These are phyloP conservation scores for Metacarcinus magister DNA, from an alignment of 2,888 invertebrate genomes.

Conservation along the genomic window DNA sequence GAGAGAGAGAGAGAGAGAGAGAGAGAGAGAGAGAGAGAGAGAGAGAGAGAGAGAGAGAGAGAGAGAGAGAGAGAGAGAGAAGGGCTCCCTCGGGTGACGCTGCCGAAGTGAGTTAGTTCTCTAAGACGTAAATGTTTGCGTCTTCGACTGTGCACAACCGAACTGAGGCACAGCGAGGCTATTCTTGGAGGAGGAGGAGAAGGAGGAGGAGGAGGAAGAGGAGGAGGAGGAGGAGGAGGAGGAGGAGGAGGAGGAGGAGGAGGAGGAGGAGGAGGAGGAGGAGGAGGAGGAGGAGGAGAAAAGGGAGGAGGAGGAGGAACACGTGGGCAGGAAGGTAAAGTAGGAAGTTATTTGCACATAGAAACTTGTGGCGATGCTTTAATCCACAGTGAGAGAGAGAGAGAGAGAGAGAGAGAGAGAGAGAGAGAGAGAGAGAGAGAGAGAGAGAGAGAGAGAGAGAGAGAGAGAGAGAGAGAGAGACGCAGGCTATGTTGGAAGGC, in stretches of 20 bases:
- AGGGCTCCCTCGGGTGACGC: too few relatives aligned
- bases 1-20: conserved; percentile 18
- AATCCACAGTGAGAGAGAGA: too few relatives aligned
- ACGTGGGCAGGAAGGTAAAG: conserved; percentile 10
- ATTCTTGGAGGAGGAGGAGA: conserved; percentile 7
- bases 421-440: too few relatives aligned
- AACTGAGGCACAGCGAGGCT: not conserved
- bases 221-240: too few relatives aligned
- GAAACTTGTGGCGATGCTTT: not conserved
- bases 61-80: too few relatives aligned
- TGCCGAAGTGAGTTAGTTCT: not conserved
- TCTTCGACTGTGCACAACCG: not conserved
- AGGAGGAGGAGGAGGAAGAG: too few relatives aligned
- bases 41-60: not conserved
- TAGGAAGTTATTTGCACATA: not conserved
- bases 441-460: too few relatives aligned
- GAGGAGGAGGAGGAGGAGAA: not conserved
- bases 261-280: not conserved
- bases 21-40: conserved; percentile 2
- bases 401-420: too few relatives aligned
- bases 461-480: conserved; percentile 5
- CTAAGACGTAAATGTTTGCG: conserved; percentile 15
- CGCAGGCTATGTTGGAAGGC: conserved; percentile 4
- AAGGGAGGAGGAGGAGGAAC: not conserved
- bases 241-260: too few relatives aligned